Base-by-base conservation (phyloP, 1,140 invertebrate species). In the Heliconius nattereri region DNA sequence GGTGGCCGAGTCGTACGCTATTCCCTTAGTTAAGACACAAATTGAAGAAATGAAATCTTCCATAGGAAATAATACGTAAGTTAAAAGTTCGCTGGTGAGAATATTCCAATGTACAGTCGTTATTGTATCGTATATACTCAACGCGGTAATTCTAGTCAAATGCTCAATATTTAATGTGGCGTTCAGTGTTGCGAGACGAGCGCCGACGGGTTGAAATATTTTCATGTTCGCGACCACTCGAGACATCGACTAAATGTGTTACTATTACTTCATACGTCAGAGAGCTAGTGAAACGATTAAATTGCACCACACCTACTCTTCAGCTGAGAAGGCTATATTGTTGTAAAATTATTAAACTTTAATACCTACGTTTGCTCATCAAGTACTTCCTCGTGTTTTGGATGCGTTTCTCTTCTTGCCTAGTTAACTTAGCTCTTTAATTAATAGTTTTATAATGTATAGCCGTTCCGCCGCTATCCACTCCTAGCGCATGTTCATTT, bases 211-310 rank as follows among this genome's bases (percentile, higher is more conserved):
- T 66, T 66, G 60, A 6, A 86, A 88, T 88, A 86, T 83, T 87
- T 66, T 87, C 77, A 85, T 85, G 85, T 7, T 76, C 70, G 84
- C 82, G 85, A 81, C 86, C 80, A 88, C 83, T 92, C 92, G 90
- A 94, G 89, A 92, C 92, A 94, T 94, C 91, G 92, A 93, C 86
- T 93, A 93, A 92, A 92, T 93, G 90, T 92, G 90, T 93, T 92
- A 92, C 90, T 91, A 91, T 91, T 93, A 90, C 89, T 91, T 89
- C 89, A 90, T 90, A 91, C 86, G 87, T 91, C 89, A 89, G 88
- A 88, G 86, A 83, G 88, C 85, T 91, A 89, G 86, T 89, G 71
- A 87, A 82, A 87, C 82, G 81, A 84, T 84, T 81, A 83, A 80
- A 88, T 85, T 86, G 85, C 89, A 91, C 87, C 86, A 88, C 87